Conservation (phyloP, 2,113 vertebrate genomes). For the Terrapene triunguis region DNA sequence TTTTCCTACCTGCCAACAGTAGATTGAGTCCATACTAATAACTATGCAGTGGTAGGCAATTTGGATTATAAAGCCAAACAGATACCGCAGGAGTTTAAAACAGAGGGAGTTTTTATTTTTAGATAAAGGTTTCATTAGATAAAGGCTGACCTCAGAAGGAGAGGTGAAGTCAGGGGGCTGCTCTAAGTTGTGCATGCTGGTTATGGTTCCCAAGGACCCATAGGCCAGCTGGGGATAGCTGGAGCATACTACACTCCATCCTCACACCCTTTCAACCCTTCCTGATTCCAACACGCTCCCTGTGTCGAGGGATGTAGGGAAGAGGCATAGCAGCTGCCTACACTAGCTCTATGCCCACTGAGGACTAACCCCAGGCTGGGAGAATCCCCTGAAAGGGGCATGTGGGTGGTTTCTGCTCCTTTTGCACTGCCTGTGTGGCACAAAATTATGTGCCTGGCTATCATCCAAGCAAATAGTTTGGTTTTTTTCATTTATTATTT, state of each 20-base stretch:
- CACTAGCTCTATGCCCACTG: background rate
- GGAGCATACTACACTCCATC: background rate
- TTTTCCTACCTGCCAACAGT: background rate
- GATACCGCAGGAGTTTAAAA: background rate
- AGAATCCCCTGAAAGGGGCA: background rate
- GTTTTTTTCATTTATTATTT: background rate
- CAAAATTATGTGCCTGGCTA: background rate
- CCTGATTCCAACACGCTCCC: background rate
- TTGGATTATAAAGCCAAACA: background rate
- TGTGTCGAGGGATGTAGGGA: background rate
- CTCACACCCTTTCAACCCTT: background rate
- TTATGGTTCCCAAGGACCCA: background rate
- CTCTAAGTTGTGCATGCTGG: background rate
- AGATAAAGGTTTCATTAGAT: background rate
- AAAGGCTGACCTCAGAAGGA: background rate
- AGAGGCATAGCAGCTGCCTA: background rate
- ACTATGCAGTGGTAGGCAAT: background rate
- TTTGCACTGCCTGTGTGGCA: background rate
- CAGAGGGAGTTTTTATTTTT: background rate
- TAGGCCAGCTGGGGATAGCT: background rate
- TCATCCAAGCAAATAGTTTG: background rate
- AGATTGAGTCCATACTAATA: background rate
- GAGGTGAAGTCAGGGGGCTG: background rate
- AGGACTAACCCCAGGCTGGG: background rate
- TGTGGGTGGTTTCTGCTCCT: background rate